phyloP scores from a whole-genome alignment of 2,888 invertebrate species.

The Eulithis prunata region DNA sequence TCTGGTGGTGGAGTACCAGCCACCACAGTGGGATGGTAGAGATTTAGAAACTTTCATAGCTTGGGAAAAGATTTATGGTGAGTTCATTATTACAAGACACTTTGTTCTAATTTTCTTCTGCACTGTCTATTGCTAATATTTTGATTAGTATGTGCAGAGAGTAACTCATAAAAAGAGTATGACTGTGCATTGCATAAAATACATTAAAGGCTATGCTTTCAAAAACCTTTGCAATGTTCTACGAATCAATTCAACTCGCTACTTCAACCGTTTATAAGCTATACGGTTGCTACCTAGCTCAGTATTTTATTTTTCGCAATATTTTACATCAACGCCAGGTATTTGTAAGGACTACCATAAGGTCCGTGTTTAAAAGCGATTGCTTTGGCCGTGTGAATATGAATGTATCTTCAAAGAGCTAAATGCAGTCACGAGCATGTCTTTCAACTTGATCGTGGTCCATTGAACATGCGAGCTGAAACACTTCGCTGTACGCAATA shows the following conservation, averaged over 20 bases:
- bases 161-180: too few species aligned
- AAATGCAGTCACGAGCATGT: conserved; percentile 37
- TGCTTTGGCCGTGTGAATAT: conserved; percentile 34
- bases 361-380: conserved; percentile 24
- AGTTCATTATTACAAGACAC: conserved; percentile 43
- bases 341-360: conserved; percentile 16
- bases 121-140: not conserved
- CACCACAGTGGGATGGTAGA: conserved; percentile 81
- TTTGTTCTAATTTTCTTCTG: not conserved
- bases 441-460: conserved; percentile 37
- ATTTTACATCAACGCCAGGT: conserved; percentile 7
- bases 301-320: conserved; percentile 4
- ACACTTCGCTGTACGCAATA: conserved; percentile 28
- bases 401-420: conserved; percentile 36
- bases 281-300: not conserved
- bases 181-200: not conserved
- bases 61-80: conserved; percentile 81
- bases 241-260: conserved; percentile 3
- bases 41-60: conserved; percentile 77
- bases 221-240: not conserved
- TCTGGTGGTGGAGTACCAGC: conserved; percentile 85
- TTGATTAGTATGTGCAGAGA: not conserved
- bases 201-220: not conserved
- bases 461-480: conserved; percentile 35
- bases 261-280: conserved; percentile 5